phyloP scores from a whole-genome alignment of 2,113 vertebrate genomes.

The Morone chrysops region DNA sequence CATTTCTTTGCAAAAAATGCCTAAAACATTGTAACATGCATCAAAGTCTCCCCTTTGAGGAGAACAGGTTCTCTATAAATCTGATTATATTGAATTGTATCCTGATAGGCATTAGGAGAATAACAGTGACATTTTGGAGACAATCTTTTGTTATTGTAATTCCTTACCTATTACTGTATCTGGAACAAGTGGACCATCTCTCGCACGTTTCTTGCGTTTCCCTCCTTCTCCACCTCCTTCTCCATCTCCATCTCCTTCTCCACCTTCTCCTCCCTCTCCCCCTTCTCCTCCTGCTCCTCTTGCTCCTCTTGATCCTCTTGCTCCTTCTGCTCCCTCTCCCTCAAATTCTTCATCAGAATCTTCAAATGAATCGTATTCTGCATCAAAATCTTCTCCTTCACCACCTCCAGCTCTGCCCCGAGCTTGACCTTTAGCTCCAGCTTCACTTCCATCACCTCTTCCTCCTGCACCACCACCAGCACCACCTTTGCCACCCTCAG shows the following conservation, averaged over 20 bases:
- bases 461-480: conserved; percentile 5
- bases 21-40: no score
- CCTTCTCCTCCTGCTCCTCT: background rate
- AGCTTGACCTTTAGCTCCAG: background rate
- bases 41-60: no score
- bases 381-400: conserved; percentile 19
- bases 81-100: background rate
- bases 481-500: background rate
- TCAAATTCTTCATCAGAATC: conserved; percentile 51
- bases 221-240: conserved; percentile 32
- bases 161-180: conserved; percentile 79
- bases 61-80: no score
- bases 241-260: conserved; percentile 9
- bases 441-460: background rate
- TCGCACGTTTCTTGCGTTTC: conserved; percentile 58
- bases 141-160: background rate
- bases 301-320: background rate
- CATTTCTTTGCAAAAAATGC: no score
- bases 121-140: background rate
- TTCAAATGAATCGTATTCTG: conserved; percentile 52
- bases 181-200: conserved; percentile 61
- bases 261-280: background rate
- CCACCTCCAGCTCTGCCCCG: conserved; percentile 17
- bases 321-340: background rate
- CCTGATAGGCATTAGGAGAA: background rate